phyloP scores from a whole-genome alignment of 2,888 invertebrate species.

The Ennomos erosarius region DNA sequence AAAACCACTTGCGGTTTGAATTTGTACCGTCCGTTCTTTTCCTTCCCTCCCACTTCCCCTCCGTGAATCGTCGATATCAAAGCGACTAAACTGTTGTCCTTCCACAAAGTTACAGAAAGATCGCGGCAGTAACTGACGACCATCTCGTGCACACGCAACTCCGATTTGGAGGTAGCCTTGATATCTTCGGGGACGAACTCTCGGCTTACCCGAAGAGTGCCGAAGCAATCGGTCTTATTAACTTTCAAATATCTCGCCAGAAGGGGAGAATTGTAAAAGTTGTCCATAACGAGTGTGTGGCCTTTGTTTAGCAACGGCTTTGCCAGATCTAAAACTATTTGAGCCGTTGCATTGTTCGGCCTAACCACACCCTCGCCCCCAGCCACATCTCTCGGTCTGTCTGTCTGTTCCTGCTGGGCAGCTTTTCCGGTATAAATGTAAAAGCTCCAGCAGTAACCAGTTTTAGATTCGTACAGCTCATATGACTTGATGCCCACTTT shows the following conservation, averaged over 20 bases:
- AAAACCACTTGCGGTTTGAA: too few relatives aligned
- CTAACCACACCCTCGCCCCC: background rate
- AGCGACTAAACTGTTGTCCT: background rate
- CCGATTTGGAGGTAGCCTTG: background rate
- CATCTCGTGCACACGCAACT: background rate
- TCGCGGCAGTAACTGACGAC: background rate
- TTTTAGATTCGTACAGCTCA: background rate
- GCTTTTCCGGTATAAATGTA: background rate
- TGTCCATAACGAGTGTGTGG: background rate
- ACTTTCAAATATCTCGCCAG: background rate
- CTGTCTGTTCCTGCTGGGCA: background rate
- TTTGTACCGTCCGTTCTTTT: background rate
- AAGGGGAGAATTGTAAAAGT: background rate
- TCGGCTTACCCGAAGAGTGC: background rate
- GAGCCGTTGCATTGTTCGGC: background rate
- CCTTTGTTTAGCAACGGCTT: background rate
- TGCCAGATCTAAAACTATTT: background rate
- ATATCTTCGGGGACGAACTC: background rate
- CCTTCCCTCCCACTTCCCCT: background rate
- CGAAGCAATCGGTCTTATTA: background rate
- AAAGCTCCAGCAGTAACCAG: background rate
- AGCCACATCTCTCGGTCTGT: background rate
- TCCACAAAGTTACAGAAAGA: background rate
- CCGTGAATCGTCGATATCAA: background rate
- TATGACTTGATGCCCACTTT: background rate